These are phyloP conservation scores for Vanessa tameamea DNA, from an alignment of 1,140 invertebrate species.

Conservation along the genomic window DNA sequence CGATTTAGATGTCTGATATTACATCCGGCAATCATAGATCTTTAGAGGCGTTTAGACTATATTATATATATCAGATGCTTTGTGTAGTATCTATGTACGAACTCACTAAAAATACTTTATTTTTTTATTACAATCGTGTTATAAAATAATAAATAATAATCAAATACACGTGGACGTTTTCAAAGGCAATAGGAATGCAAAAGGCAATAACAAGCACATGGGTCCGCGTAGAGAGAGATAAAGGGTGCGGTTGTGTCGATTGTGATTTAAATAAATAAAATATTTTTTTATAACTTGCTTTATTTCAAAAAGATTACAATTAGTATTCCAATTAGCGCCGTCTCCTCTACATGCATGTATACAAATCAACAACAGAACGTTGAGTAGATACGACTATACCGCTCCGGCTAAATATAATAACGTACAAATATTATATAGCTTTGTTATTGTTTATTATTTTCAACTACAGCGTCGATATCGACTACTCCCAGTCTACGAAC, in stretches of 20 bases:
- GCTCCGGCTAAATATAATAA: not conserved
- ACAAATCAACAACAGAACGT: not conserved
- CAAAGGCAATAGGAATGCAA: constrained; percentile 4
- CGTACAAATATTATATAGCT: not conserved
- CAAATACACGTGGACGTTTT: not conserved
- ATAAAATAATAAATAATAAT: too few species aligned
- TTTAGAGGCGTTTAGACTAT: too few species aligned
- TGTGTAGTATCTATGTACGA: too few species aligned
- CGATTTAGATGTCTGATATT: too few species aligned
- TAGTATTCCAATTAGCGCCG: not conserved
- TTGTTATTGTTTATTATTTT: not conserved
- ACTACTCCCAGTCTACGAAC: not conserved
- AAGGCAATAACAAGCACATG: constrained; percentile 37
- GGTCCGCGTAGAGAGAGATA: constrained; percentile 42
- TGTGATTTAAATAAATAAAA: constrained; percentile 23
- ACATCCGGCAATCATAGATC: too few species aligned
- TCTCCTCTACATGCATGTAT: not conserved
- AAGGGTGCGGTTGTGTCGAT: not conserved
- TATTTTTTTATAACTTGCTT: constrained; percentile 41
- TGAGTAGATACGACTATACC: not conserved
- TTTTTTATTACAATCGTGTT: not conserved
- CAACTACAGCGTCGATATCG: not conserved
- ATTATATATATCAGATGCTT: too few species aligned
- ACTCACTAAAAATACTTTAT: too few species aligned
- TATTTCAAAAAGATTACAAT: constrained; percentile 44